A percentile compares a stretch with the other conserved stretches of the same genome.
These are phyloP conservation scores for Neoascia interrupta DNA, from an alignment of 2,888 invertebrate species.

Conservation along the genomic window DNA sequence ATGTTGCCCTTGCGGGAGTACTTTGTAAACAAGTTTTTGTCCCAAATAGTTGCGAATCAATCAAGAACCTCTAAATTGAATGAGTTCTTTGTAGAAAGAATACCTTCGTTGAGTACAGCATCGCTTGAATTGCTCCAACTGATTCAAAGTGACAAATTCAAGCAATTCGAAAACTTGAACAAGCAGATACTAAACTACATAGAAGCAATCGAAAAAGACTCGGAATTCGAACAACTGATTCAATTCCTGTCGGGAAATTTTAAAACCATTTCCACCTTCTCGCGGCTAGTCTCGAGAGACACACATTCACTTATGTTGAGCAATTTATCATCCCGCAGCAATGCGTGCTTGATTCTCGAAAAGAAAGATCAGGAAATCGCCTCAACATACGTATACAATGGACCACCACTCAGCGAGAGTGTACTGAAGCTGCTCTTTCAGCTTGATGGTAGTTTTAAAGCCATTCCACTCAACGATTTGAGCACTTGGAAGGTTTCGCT, in stretches of 20 bases:
- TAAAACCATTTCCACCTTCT: slow-evolving; percentile 74
- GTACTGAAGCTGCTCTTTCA: slow-evolving; percentile 73
- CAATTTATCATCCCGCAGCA: slow-evolving; percentile 73
- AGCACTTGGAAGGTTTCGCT: slow-evolving; percentile 74
- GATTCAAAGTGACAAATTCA: slow-evolving; percentile 67
- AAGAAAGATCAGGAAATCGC: slow-evolving; percentile 69
- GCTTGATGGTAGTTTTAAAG: slow-evolving; percentile 73
- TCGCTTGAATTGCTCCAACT: slow-evolving; percentile 73
- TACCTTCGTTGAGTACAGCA: slow-evolving; percentile 71
- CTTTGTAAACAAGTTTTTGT: slow-evolving; percentile 73
- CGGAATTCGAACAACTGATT: slow-evolving; percentile 70
- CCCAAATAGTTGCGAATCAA: slow-evolving; percentile 56
- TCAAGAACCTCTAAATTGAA: slow-evolving; percentile 68
- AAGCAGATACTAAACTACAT: slow-evolving; percentile 58
- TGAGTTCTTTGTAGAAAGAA: slow-evolving; percentile 72
- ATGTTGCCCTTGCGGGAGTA: slow-evolving; percentile 73
- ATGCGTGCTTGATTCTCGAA: slow-evolving; percentile 52
- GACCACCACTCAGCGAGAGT: slow-evolving; percentile 73
- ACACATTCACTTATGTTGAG: slow-evolving; percentile 72
- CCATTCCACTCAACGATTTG: slow-evolving; percentile 76
- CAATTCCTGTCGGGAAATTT: slow-evolving; percentile 72
- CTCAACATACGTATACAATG: slow-evolving; percentile 73
- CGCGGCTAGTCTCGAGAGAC: slow-evolving; percentile 70
- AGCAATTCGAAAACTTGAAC: slow-evolving; percentile 70
- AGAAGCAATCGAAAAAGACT: slow-evolving; percentile 7